Base-by-base conservation (phyloP, 35 echinoderm and acorn worm genomes). In the Strongylocentrotus purpuratus region DNA sequence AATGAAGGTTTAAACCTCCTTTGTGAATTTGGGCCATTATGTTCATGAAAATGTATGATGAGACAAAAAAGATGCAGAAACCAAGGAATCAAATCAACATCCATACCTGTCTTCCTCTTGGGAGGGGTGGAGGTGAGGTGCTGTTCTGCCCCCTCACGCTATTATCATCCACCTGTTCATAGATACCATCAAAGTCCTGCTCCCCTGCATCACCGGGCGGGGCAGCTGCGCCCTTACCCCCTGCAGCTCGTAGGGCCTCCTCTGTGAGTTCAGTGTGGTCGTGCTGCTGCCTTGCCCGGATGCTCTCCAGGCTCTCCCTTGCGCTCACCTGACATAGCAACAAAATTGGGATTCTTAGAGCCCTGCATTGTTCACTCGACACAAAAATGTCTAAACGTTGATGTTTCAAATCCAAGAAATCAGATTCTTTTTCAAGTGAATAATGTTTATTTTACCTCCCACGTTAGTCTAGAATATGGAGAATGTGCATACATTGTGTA, bases 141-240 rank as follows among this genome's bases (percentile, higher is more conserved):
- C 46, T 94, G 45, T 58, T 48, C 86, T 91, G 48, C 78, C 90
- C 93, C 32, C 55, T 86, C 0, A 94, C 93, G 25, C 65, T 87
- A 28, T 94, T 94, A 18, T 96, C 94, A 71, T 96, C 95, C 48
- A 96, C 95, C 50, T 94, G 94, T 85, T 96, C 95, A 31, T 96
- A 96, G 41, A 94, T 65, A 20, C 94, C 95, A 85, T 94, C 94
- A n/a, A 92, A 94, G 78, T 96, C 95, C 52, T 94, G 87, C 60
- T 78, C 93, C 13, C 48, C 94, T 31, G 31, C n/a, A 4, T 33
- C 78, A 33, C 45, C 61, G 2, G 41, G 70, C 32, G 32, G 14
- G 47, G 31, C 65, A 48, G 95, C 46, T 47, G 32, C 86, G 4
- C 86, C 95, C 31, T 25, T 41, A 33, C 48, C 86, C 28, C 32